Conservation (phyloP, 1,140 invertebrate genomes). For the Heliconius eleuchia region DNA sequence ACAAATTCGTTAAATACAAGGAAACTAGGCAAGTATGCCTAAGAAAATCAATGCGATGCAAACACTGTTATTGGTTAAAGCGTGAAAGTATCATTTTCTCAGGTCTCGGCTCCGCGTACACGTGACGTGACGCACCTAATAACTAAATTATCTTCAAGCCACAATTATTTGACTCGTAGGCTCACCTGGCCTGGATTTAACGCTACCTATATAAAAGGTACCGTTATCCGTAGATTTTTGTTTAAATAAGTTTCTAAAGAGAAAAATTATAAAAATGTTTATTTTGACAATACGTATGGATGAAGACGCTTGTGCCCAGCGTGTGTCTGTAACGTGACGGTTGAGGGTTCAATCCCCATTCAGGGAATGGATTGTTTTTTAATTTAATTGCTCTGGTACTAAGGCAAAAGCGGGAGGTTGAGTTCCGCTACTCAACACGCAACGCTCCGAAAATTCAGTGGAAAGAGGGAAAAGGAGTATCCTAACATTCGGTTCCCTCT, state of each 20-base stretch:
- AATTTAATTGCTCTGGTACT: too few species aligned
- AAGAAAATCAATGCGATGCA: slow-evolving; percentile 10
- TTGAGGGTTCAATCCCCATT: too few species aligned
- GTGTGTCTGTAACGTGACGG: too few species aligned
- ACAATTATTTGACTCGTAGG: slow-evolving; percentile 9
- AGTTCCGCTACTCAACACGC: too few species aligned
- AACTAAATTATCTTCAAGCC: slow-evolving; percentile 13
- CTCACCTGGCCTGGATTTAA: background rate
- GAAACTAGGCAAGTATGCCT: slow-evolving; percentile 3
- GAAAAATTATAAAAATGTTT: too few species aligned
- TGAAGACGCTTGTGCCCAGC: too few species aligned
- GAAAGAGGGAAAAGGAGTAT: too few species aligned
- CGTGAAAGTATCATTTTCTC: slow-evolving; percentile 13
- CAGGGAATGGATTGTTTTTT: too few species aligned
- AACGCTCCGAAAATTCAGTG: too few species aligned
- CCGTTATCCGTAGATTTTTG: background rate
- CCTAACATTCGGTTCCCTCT: too few species aligned
- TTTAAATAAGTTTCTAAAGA: background rate
- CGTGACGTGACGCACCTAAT: slow-evolving; percentile 9
- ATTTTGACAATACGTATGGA: too few species aligned
- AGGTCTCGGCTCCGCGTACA: background rate
- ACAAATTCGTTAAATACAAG: background rate
- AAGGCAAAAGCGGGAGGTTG: too few species aligned
- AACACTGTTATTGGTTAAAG: slow-evolving; percentile 13
- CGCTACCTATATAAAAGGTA: background rate